These are phyloP conservation scores for Metallyticus violacea DNA, from an alignment of 2,888 invertebrate genomes.

Conservation along the genomic window DNA sequence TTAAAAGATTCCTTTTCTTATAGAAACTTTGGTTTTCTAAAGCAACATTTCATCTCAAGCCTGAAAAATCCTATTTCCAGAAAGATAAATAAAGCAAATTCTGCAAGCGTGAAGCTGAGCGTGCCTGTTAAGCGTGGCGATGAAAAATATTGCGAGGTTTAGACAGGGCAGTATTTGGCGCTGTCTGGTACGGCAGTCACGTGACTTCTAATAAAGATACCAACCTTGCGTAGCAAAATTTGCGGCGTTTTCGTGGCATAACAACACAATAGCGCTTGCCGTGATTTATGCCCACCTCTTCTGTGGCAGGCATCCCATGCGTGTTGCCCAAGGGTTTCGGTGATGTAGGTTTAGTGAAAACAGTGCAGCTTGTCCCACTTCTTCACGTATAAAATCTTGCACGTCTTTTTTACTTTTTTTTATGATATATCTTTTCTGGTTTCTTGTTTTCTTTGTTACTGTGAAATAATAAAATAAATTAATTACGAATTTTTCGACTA, in stretches of 20 bases:
- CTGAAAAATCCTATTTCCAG: too few species aligned
- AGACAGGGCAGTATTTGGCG: background rate
- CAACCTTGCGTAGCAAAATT: background rate
- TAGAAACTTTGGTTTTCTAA: too few species aligned
- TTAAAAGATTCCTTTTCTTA: too few species aligned
- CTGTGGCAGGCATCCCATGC: background rate
- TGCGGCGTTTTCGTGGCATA: background rate
- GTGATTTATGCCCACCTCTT: background rate
- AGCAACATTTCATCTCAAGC: too few species aligned
- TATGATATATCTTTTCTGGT: background rate
- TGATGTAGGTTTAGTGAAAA: background rate
- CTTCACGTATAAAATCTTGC: background rate
- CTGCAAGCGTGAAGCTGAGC: background rate
- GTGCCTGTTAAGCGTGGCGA: background rate
- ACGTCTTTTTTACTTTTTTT: background rate
- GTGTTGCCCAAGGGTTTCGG: background rate
- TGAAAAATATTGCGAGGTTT: background rate
- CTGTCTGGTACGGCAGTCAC: background rate
- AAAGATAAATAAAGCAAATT: background rate
- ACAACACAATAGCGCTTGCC: background rate
- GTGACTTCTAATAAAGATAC: background rate
- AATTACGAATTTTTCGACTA: too few species aligned
- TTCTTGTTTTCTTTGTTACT: background rate
- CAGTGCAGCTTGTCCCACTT: background rate
- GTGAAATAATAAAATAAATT: too few species aligned